Percentiles rank a stretch among this genome's conserved stretches.
Conservation (phyloP, 2,113 vertebrate species). For the Seriola aureovittata region DNA sequence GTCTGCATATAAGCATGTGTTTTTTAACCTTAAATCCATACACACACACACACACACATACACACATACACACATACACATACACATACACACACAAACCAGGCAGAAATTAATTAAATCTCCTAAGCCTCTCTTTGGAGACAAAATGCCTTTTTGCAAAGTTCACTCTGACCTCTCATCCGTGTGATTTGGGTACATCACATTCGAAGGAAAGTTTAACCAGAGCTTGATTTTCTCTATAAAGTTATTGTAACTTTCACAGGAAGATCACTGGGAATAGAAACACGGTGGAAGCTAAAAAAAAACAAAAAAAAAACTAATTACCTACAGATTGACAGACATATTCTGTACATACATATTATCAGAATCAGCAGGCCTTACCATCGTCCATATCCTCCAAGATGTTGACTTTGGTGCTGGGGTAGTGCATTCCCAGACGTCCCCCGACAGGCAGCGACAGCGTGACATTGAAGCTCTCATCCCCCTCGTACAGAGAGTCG, state of each 20-base stretch:
- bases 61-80: not conserved
- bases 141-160: conserved; percentile 21
- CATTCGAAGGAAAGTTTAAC: not conserved
- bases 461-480: conserved; percentile 91
- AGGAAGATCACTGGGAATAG: conserved; percentile 3
- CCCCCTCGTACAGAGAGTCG: conserved; percentile 91
- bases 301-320: not conserved
- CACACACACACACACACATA: not conserved
- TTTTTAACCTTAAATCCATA: conserved; percentile 5
- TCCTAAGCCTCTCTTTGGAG: conserved; percentile 11
- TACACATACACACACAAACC: not conserved
- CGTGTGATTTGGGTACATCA: conserved; percentile 3
- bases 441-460: conserved; percentile 93
- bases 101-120: conserved; percentile 20
- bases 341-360: not conserved
- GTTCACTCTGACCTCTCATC: conserved; percentile 5
- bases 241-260: not conserved
- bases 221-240: not conserved
- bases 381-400: conserved; percentile 90
- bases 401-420: conserved; percentile 86
- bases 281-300: not conserved
- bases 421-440: conserved; percentile 87
- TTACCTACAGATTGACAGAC: not conserved
- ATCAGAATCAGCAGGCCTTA: conserved; percentile 72
- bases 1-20: conserved; percentile 13